Percentiles rank a stretch among this genome's conserved stretches.
Evolutionary conservation across 2,888 invertebrate species (phyloP).

Genomic region (Cheiracanthium punctorium): DNA sequence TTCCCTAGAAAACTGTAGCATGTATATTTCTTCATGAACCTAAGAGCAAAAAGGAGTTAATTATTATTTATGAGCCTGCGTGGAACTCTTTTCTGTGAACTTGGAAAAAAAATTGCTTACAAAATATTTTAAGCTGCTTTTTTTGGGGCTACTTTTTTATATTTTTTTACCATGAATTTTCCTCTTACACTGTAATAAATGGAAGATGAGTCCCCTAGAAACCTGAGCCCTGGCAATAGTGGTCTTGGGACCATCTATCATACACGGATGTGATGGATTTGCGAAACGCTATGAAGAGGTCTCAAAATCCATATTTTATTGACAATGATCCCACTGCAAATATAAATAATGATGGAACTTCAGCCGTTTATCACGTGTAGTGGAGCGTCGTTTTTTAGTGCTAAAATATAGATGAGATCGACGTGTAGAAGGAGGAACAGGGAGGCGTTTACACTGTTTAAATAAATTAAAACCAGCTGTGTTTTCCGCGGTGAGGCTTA

Average conservation of each 20-base stretch:
- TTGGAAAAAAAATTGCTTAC: not conserved
- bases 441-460: too few species aligned
- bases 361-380: conserved; percentile 41
- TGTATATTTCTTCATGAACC: not conserved
- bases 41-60: not conserved
- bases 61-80: not conserved
- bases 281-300: conserved; percentile 54
- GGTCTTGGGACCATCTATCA: conserved; percentile 44
- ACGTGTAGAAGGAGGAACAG: too few species aligned
- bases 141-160: not conserved
- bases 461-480: too few species aligned
- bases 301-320: conserved; percentile 68
- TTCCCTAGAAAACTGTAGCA: not conserved
- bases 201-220: not conserved
- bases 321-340: conserved; percentile 60
- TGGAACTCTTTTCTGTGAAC: not conserved
- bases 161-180: not conserved
- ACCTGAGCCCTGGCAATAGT: not conserved
- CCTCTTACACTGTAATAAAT: not conserved
- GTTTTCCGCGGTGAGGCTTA: too few species aligned
- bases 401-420: not conserved
- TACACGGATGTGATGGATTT: conserved; percentile 47
- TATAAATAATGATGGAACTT: conserved; percentile 59
- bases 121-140: not conserved
- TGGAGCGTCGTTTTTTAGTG: conserved; percentile 26